Percentiles rank a stretch among this genome's conserved stretches.
Evolutionary conservation across 2,113 vertebrate species (phyloP).

Genomic region (Hystrix cristata): DNA sequence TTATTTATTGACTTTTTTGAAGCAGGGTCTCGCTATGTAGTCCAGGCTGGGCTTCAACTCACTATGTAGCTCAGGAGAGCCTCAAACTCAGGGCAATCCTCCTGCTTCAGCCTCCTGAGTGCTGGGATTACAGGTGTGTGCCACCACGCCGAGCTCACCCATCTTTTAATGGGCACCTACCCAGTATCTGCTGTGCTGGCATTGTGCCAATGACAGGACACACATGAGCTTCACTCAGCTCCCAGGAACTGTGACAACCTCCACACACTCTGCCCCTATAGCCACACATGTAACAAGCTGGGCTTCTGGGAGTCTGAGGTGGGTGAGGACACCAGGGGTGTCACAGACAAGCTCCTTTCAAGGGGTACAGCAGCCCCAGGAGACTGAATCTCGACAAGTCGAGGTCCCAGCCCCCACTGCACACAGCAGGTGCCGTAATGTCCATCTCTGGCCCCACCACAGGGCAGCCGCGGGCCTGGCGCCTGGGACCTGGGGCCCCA

Average conservation of each 20-base stretch:
- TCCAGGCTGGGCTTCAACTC: too few relatives aligned
- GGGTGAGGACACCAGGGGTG: too few relatives aligned
- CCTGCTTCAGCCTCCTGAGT: too few relatives aligned
- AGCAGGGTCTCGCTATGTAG: too few relatives aligned
- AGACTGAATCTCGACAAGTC: neutral
- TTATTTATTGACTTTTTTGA: too few relatives aligned
- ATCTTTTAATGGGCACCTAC: neutral
- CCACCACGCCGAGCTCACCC: neutral
- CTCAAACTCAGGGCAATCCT: too few relatives aligned
- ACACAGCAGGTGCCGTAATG: neutral
- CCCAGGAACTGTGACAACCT: too few relatives aligned
- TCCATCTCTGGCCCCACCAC: neutral
- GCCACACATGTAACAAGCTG: neutral
- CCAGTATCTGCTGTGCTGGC: neutral
- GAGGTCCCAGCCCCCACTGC: neutral
- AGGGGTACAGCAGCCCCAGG: neutral
- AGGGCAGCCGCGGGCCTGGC: neutral
- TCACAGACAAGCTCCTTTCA: neutral
- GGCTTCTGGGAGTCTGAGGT: neutral
- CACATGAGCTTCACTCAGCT: neutral
- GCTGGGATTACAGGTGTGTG: too few relatives aligned
- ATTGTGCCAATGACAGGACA: neutral
- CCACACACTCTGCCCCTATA: neutral
- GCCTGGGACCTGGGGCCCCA: too few relatives aligned
- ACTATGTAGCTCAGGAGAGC: too few relatives aligned